phyloP scores from a whole-genome alignment of 2,888 invertebrate genomes.

The Sphecodes monilicornis region DNA sequence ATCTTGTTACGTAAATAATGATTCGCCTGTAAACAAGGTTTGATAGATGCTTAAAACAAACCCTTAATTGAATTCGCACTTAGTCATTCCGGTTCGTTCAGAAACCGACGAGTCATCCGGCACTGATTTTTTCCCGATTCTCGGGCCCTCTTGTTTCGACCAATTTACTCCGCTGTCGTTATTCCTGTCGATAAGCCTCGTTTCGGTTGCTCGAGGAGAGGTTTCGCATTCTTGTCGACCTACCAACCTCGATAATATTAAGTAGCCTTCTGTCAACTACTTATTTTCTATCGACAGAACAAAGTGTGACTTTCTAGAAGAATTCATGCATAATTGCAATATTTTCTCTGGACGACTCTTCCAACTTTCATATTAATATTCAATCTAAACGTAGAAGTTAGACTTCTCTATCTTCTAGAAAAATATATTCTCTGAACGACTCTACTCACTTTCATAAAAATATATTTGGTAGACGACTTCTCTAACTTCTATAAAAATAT shows the following conservation, averaged over 20 bases:
- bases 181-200: constrained; percentile 47
- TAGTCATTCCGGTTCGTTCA: constrained; percentile 79
- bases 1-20: constrained; percentile 81
- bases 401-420: background rate
- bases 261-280: background rate
- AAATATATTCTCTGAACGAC: background rate
- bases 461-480: too few relatives aligned
- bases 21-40: constrained; percentile 80
- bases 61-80: constrained; percentile 84
- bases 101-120: constrained; percentile 80
- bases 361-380: background rate
- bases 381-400: background rate
- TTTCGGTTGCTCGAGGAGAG: constrained; percentile 12
- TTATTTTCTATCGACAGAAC: constrained; percentile 1
- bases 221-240: background rate
- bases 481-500: too few relatives aligned
- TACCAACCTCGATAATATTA: background rate
- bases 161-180: constrained; percentile 62
- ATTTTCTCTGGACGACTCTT: background rate
- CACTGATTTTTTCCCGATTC: constrained; percentile 80
- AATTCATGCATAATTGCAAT: background rate
- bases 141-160: constrained; percentile 68
- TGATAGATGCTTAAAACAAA: constrained; percentile 82
- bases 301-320: background rate
- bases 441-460: background rate